Conservation (phyloP, 2,113 vertebrate genomes). For the Peromyscus californicus region DNA sequence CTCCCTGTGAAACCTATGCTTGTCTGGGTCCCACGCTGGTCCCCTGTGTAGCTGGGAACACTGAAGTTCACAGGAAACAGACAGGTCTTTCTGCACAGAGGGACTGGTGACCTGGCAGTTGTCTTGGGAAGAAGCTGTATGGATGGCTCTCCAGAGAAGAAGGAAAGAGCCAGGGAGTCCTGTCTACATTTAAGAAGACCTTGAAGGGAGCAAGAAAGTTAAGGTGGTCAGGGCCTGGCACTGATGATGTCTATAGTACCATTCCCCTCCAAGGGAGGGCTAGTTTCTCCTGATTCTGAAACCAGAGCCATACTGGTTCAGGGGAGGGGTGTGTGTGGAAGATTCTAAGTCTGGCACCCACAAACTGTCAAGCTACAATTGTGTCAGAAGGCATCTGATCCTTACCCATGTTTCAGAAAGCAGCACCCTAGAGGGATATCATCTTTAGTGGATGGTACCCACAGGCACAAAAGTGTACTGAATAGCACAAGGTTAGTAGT, state of each 20-base stretch:
- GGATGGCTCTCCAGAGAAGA: background rate
- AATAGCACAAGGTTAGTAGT: background rate
- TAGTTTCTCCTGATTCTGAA: background rate
- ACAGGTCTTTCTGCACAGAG: background rate
- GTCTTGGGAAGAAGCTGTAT: no score
- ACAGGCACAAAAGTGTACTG: background rate
- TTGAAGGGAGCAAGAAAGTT: background rate
- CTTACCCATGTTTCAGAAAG: background rate
- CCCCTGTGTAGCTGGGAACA: background rate
- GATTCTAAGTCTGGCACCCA: background rate
- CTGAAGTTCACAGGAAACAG: background rate
- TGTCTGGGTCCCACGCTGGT: background rate
- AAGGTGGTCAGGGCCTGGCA: background rate
- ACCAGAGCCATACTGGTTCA: background rate
- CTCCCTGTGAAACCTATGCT: background rate
- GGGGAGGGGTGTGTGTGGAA: background rate
- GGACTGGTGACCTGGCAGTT: background rate
- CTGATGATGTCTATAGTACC: constrained; percentile 88
- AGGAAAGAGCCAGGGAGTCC: no score
- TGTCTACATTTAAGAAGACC: background rate
- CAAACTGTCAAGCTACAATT: background rate
- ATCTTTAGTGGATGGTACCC: background rate
- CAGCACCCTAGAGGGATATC: background rate
- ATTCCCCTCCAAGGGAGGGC: constrained; percentile 73
- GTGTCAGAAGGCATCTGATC: background rate